Percentiles rank a stretch among this genome's conserved stretches.
Conservation (phyloP, 2,113 vertebrate species). For the Aythya baeri region DNA sequence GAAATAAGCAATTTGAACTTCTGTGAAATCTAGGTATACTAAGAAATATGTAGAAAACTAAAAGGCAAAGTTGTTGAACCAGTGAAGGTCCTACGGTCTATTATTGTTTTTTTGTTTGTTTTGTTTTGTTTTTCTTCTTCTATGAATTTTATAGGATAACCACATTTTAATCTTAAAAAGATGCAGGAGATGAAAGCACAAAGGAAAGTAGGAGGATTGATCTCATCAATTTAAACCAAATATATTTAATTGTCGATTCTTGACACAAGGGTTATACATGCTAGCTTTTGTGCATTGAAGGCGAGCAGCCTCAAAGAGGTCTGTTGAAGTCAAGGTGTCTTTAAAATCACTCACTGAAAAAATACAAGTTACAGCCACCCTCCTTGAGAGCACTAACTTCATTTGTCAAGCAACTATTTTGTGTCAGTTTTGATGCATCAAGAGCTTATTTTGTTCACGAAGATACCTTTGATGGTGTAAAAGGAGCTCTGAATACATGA, state of each 20-base stretch:
- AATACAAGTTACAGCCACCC: background rate
- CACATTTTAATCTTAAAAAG: background rate
- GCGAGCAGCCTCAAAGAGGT: background rate
- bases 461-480: constrained; percentile 1
- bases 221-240: background rate
- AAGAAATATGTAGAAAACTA: background rate
- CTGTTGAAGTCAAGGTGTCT: background rate
- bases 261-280: background rate
- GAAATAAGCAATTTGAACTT: background rate
- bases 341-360: background rate
- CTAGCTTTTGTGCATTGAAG: background rate
- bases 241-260: background rate
- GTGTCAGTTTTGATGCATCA: constrained; percentile 15
- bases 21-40: background rate
- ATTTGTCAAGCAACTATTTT: background rate
- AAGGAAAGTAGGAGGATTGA: background rate
- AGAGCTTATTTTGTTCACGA: constrained; percentile 3
- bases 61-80: background rate
- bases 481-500: constrained; percentile 26
- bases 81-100: background rate
- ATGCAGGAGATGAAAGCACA: background rate
- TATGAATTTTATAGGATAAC: background rate
- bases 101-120: background rate
- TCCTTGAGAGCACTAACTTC: background rate
- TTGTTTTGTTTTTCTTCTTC: background rate